These are phyloP conservation scores for Platycheirus rosarum DNA, from an alignment of 2,888 invertebrate species.

Conservation along the genomic window DNA sequence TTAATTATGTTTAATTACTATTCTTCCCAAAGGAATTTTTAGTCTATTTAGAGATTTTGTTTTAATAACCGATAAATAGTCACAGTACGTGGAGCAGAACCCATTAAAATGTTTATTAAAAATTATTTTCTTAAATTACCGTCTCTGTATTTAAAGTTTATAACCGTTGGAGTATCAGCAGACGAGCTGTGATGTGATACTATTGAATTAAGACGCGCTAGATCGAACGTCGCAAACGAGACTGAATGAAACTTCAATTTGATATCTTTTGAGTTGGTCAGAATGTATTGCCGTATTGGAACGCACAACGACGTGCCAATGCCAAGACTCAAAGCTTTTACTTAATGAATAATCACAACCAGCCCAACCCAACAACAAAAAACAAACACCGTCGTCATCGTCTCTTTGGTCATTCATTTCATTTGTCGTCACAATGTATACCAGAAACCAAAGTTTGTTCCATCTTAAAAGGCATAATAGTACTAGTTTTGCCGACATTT, in stretches of 20 bases:
- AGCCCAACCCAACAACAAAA: not conserved
- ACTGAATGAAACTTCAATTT: slow-evolving; percentile 76
- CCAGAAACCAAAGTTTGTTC: too few relatives aligned
- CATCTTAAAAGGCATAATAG: too few relatives aligned
- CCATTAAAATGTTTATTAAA: too few relatives aligned
- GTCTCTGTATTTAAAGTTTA: not conserved
- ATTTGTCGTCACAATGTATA: not conserved
- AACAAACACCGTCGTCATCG: not conserved
- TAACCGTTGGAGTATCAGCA: slow-evolving; percentile 1
- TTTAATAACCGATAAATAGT: not conserved
- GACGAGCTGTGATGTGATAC: too few relatives aligned
- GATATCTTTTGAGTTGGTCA: slow-evolving; percentile 35
- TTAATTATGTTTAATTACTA: not conserved
- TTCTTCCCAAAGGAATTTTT: slow-evolving; percentile 11
- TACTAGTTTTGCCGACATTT: too few relatives aligned
- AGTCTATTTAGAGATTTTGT: not conserved
- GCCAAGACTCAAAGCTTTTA: slow-evolving; percentile 35
- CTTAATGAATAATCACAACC: too few relatives aligned
- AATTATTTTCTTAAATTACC: not conserved
- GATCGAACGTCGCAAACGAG: slow-evolving; percentile 79
- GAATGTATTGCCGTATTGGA: slow-evolving; percentile 30
- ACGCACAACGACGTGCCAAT: slow-evolving; percentile 36
- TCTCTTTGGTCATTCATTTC: not conserved
- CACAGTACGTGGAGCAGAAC: too few relatives aligned
- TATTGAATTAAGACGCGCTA: slow-evolving; percentile 40